A percentile compares a stretch with the other conserved stretches of the same genome.
Evolutionary conservation across 2,888 invertebrate genomes (phyloP).

Genomic region (Chymomyza amoena): DNA sequence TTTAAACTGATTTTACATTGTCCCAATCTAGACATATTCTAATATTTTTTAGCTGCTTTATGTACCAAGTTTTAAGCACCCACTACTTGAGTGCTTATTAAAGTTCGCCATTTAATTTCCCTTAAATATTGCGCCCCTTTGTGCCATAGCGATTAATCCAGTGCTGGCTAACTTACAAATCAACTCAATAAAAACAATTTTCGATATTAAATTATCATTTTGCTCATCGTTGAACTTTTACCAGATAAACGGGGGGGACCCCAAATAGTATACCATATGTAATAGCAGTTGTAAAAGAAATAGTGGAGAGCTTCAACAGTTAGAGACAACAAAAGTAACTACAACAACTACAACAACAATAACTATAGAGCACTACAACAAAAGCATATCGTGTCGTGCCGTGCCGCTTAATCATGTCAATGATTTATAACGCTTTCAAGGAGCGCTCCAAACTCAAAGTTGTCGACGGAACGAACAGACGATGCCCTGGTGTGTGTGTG

Average conservation of each 20-base stretch:
- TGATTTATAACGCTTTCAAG: constrained; percentile 75
- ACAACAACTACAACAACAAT: neutral
- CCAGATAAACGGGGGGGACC: too few species aligned
- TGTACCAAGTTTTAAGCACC: too few species aligned
- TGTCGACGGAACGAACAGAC: constrained; percentile 57
- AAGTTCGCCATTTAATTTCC: too few species aligned
- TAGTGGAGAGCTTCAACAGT: neutral
- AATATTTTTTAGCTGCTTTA: too few species aligned
- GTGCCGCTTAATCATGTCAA: constrained; percentile 72
- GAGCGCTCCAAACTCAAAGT: constrained; percentile 66
- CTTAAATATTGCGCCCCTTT: neutral
- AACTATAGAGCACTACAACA: constrained; percentile 38
- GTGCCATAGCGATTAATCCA: neutral
- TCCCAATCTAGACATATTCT: too few species aligned
- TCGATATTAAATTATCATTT: constrained; percentile 73
- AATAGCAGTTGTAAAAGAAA: neutral
- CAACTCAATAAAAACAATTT: constrained; percentile 64
- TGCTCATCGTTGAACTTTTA: neutral
- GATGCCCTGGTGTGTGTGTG: constrained; percentile 7
- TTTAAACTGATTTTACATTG: too few species aligned
- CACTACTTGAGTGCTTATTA: too few species aligned
- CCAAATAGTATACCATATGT: neutral
- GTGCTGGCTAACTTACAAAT: constrained; percentile 33
- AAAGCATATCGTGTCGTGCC: constrained; percentile 70
- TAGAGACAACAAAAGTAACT: constrained; percentile 11